Percentiles rank a stretch among this genome's conserved stretches.
Conservation (phyloP, 2,113 vertebrate species). For the Limanda limanda region DNA sequence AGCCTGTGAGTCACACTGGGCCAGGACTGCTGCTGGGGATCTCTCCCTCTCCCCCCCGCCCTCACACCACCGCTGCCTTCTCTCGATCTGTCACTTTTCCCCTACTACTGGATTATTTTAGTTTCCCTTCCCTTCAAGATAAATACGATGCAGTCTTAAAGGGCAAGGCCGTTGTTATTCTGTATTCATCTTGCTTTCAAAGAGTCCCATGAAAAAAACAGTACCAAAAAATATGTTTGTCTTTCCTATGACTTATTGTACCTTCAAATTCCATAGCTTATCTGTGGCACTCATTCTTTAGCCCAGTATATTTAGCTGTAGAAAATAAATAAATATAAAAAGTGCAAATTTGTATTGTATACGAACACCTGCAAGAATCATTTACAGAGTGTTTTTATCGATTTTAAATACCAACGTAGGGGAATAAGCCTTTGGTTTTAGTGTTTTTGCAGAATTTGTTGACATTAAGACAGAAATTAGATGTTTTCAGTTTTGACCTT, state of each 20-base stretch:
- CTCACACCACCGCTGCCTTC: conserved; percentile 28
- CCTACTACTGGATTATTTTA: conserved; percentile 2
- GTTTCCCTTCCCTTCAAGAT: background rate
- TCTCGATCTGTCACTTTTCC: conserved; percentile 16
- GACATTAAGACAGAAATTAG: background rate
- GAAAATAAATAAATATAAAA: too few relatives aligned
- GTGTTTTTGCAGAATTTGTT: background rate
- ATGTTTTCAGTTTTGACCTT: background rate
- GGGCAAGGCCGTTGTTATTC: background rate
- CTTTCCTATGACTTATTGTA: background rate
- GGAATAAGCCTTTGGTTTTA: background rate
- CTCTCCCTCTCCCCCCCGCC: conserved; percentile 36
- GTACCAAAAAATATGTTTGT: background rate
- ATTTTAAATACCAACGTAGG: background rate
- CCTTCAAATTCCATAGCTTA: background rate
- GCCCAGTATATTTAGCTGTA: too few relatives aligned
- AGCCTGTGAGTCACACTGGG: conserved; percentile 75
- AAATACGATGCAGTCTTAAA: background rate
- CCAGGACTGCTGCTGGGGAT: conserved; percentile 64
- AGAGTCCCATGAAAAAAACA: background rate
- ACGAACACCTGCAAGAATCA: background rate
- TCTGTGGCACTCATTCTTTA: background rate
- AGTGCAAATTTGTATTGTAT: too few relatives aligned
- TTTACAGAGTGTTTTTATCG: background rate
- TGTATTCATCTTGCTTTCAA: background rate